Base-by-base conservation (phyloP, 2,888 invertebrate genomes). In the Formica aserva region DNA sequence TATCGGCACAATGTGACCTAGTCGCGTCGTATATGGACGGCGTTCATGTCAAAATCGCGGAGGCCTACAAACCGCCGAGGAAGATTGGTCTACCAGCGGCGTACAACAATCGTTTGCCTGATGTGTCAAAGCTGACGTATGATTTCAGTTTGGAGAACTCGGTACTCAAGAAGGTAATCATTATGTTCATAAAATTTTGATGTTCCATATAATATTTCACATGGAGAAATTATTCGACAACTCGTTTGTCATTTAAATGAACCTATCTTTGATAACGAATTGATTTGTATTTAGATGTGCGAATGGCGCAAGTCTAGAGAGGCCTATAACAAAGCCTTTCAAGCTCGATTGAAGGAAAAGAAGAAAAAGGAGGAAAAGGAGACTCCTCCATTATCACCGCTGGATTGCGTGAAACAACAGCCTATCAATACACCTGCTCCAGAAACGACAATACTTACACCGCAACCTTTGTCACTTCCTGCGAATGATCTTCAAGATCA, bases 31-130 rank as follows among this genome's bases (percentile, higher is more conserved):
- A 96, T 93, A 97, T 98, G 97, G 98, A 98, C 95, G 97, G 97
- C 90, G 97, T 98, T 91, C 97, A 97, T 92, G 98, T 98, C 85
- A 98, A 98, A 96, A 98, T 98, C 95, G 97, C 97, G 69, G 98
- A 98, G 95, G 97, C 97, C 92, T 98, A 97, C 94, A 97, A 98
- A 94, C 97, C 98, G 88, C 98, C 98, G 35, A 97, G 97, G 81
- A 96, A 96, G 93, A 96, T 97, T 75, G 96, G 96, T 89, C 93
- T 97, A 86, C 96, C 97, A 62, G 95, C 96, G 85, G 95, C 95
- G 80, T 95, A 96, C 83, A 95, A 95, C 85, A 95, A 95, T 82
- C 95, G 96, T 88, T 94, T 96, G 87, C 95, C 95, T 89, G 95
- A 95, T 90, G 95, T 96, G 85, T 95, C 97, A 86, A 96, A 96